Base-by-base conservation (phyloP, 2,888 invertebrate species). In the Tetragnatha montana region DNA sequence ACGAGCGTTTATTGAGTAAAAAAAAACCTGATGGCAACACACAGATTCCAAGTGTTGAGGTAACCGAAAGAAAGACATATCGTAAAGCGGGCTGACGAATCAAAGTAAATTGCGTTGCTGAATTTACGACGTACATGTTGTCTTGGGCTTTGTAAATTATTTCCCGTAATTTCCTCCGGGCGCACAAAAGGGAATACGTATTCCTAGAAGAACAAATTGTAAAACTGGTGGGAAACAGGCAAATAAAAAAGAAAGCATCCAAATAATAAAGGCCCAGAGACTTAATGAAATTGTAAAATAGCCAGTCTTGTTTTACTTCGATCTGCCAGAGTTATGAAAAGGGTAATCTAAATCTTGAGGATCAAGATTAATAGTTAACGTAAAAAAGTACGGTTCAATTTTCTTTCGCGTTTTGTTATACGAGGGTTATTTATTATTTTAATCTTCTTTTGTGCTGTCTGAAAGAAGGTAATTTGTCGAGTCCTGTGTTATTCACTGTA, bases 121-220 rank as follows among this genome's bases (percentile, higher is more conserved):
- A 83, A 74, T 83, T 83, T 83, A 83, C 82, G 82, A 74, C 74
- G 22, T 47, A 74, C 47, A 74, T 60, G 68, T 35, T 60, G 82
- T 83, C 82, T 19, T 22, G 49, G 35, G 35, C 51, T 83, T 71
- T n/a, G 50, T 83, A 83, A 83, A 83, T 83, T 83, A 83, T 51
- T 75, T 22, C 74, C 14, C 74, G 74, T 83, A 83, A 83, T 83
- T 71, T 83, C 51, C 51, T 35, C 19, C 8, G 8, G 80, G 51
- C 12, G 51, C 60, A 22, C 60, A 78, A 19, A 60, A 60, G 21
- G 22, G 14, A 78, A 76, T 78, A 17, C 60, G 1, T 19, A 47
- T 76, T 76, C 76, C 14, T 19, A 50, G 10, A 76, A 76, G 73
- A 35, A 4, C 35, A 35, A 35, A 35, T 35, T 4, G 35, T 1